Percentiles rank a stretch among this genome's conserved stretches.
These are phyloP conservation scores for Leptonema lineaticorne DNA, from an alignment of 1,140 invertebrate genomes.

Conservation along the genomic window DNA sequence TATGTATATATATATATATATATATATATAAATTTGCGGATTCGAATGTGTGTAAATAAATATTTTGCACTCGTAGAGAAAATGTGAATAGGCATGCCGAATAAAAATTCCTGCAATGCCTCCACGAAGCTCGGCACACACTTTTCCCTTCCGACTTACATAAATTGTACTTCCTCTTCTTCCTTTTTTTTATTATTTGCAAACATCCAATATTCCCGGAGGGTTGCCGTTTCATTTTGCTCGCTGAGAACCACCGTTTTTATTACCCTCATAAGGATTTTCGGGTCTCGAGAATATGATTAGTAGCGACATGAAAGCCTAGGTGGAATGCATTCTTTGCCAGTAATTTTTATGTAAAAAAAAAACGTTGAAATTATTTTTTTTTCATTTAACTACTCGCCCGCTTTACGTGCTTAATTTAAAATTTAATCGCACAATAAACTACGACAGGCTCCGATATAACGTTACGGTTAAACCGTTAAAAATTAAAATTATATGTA, in stretches of 20 bases:
- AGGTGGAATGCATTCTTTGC: slow-evolving; percentile 1
- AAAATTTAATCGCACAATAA: too few species aligned
- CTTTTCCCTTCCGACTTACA: neutral
- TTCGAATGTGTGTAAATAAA: too few species aligned
- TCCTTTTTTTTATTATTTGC: slow-evolving; percentile 24
- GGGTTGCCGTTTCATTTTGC: slow-evolving; percentile 7
- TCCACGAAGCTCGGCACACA: slow-evolving; percentile 3
- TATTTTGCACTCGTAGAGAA: neutral
- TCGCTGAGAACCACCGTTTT: slow-evolving; percentile 2
- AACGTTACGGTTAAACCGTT: too few species aligned
- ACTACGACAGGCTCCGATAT: too few species aligned
- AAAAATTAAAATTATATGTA: too few species aligned
- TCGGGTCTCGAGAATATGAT: slow-evolving; percentile 11
- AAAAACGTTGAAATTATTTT: neutral
- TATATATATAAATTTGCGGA: neutral
- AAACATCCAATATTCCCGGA: slow-evolving; percentile 15
- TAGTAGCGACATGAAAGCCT: slow-evolving; percentile 8
- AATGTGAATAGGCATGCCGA: neutral
- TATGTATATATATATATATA: neutral
- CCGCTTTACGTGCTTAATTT: too few species aligned
- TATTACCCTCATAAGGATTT: slow-evolving; percentile 17
- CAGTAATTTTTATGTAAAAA: slow-evolving; percentile 6
- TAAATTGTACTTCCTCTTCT: slow-evolving; percentile 21
- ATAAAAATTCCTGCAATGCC: neutral
- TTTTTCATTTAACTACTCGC: too few species aligned